These are phyloP conservation scores for Drosophila demipolita DNA, from an alignment of 2,888 invertebrate species.

Conservation along the genomic window DNA sequence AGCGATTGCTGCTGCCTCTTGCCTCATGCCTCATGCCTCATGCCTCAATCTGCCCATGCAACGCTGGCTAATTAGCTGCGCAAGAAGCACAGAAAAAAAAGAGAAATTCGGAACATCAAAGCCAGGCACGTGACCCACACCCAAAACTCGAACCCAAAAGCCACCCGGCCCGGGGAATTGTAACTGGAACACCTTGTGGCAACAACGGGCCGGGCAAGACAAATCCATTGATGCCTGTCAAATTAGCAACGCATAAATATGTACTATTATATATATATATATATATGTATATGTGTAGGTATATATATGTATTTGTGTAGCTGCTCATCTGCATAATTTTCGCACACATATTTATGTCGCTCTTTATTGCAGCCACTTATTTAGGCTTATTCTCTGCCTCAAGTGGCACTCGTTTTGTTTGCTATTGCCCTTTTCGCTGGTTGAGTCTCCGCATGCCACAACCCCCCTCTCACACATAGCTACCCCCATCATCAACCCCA, in stretches of 20 bases:
- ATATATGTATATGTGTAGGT: slow-evolving; percentile 20
- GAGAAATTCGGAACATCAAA: slow-evolving; percentile 41
- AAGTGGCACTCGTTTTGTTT: slow-evolving; percentile 75
- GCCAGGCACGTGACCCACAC: slow-evolving; percentile 50
- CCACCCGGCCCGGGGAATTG: slow-evolving; percentile 30
- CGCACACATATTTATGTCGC: slow-evolving; percentile 65
- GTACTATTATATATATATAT: slow-evolving; percentile 19
- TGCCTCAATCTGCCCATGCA: slow-evolving; percentile 34
- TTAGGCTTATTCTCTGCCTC: slow-evolving; percentile 63
- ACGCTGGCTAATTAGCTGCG: slow-evolving; percentile 70
- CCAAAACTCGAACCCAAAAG: slow-evolving; percentile 17
- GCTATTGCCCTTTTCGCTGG: slow-evolving; percentile 24
- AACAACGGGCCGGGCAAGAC: slow-evolving; percentile 38
- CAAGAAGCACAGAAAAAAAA: slow-evolving; percentile 36
- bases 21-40: slow-evolving; percentile 27
- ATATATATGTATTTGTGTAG: slow-evolving; percentile 25
- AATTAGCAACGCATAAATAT: slow-evolving; percentile 72
- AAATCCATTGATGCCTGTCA: slow-evolving; percentile 74
- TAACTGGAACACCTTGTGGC: slow-evolving; percentile 67
- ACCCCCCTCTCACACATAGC: background rate
- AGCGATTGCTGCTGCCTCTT: slow-evolving; percentile 56
- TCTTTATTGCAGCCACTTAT: slow-evolving; percentile 65
- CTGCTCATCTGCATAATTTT: slow-evolving; percentile 67
- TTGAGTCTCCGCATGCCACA: background rate
- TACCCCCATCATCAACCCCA: slow-evolving; percentile 12